Evolutionary conservation across 2,113 vertebrate genomes (phyloP), one percentile per base, ranked within the genome.

Genomic region (Pardalotus punctatus): DNA sequence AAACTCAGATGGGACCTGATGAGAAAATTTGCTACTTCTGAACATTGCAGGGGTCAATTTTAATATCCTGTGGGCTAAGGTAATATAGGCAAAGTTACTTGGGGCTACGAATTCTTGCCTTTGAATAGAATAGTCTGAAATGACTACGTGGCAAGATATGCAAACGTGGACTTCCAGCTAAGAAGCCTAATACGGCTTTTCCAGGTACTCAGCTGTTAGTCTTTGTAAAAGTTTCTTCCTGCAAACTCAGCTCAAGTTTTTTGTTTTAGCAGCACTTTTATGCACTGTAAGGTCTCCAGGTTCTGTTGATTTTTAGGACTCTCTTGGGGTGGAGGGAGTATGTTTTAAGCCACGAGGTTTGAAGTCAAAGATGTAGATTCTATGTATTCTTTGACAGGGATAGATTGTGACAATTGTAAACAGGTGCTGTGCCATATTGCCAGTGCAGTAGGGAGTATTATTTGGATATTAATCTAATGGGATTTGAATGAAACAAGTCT

Each of bases 41-140:
- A 93, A 76, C 90, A 54, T 97, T 96, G 70, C 86, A 94, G 90
- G 94, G 93, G 81, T 98, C 96, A 88, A 42, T 97, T 97, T 96
- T 94, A 94, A 88, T 78, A 83, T 88, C 91, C 88, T 88, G 14
- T 79, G 48, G 72, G 57, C 93, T 80, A 71, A 25, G 54, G 67
- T 92, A 94, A 90, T 89, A 65, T 27, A 93, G 58, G 54, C 66
- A 86, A 76, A 89, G 38, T 97, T 91, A 92, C 78, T 77, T 81
- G 90, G 36, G 92, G 77, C 85, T 90, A 96, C 86, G 90, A 77
- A 92, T 97, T 89, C 69, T 96, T 79, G 11, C 83, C 71, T 98
- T 94, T 95, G 83, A 94, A 94, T 96, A 70, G 69, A 91, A 94
- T 96, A 69, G 84, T 95, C 71, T 95, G 83, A 96, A 97, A 92